Evolutionary conservation across 1,140 invertebrate species (phyloP), one percentile per base, ranked within the genome.

Genomic region (Drosophila sproati): DNA sequence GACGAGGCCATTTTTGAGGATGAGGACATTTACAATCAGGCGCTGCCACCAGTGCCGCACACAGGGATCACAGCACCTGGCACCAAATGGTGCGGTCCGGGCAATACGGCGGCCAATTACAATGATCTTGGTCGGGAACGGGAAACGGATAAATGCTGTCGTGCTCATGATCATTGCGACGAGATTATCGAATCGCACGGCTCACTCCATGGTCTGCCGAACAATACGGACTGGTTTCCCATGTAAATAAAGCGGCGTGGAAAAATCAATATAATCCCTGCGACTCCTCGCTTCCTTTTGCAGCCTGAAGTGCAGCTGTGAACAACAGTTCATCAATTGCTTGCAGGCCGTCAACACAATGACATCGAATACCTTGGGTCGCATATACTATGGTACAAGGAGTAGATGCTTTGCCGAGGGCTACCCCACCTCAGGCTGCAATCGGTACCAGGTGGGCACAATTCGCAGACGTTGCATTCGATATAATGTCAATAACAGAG

Each of bases 151-250:
- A 94, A 92, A 35, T 98, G 97, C 83, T 98, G 97, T 91, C 93
- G 97, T 1, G 94, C 93, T 0, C 97, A 97, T 78, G 97, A 97
- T 91, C 93, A 95, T 68, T 97, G 97, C 81, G 95, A 96, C 54
- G 91, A 94, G 37, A 92, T 92, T 0, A 95, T 97, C 12, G 91
- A 93, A 39, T 93, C 94, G 2, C 57, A 64, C 10, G 92, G 94
- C 64, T 93, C 93, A 0, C 94, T 94, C 50, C 88, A 96, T 78
- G 95, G 94, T 52, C 91, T 96, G 4, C 78, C 85, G 7, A 95
- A 94, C 7, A 96, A 96, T 91, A 81, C 93, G 0, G 93, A 94
- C 4, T 94, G 93, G 77, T 95, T 95, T 78, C 94, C 94, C 8
- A 94, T 91, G 83, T 88, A 48, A 86, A 80, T 54, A 39, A 3